Conservation (phyloP, 2,888 invertebrate genomes). For the Cephalotes varians region DNA sequence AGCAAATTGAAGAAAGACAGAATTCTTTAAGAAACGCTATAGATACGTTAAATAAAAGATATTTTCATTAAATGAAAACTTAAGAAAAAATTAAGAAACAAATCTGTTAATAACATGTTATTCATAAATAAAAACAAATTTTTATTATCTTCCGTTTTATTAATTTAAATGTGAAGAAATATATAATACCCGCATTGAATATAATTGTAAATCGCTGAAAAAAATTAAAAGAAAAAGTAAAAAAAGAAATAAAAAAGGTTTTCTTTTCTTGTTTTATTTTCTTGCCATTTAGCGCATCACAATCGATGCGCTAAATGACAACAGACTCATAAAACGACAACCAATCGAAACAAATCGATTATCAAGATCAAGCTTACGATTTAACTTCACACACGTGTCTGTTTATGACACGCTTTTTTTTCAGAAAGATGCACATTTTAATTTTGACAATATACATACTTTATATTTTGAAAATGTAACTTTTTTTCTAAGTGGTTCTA, state of each 20-base stretch:
- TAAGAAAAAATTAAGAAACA: neutral
- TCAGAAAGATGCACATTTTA: neutral
- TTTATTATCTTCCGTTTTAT: neutral
- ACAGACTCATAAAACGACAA: neutral
- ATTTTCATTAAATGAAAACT: neutral
- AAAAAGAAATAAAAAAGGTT: neutral
- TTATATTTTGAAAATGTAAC: neutral
- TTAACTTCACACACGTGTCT: neutral
- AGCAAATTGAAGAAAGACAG: neutral
- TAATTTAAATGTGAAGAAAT: neutral
- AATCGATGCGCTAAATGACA: too few species aligned
- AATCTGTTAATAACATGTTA: neutral
- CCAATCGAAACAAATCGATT: neutral
- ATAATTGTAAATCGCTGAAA: neutral
- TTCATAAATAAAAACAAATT: neutral
- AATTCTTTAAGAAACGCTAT: neutral
- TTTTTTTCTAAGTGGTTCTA: neutral
- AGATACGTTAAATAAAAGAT: neutral
- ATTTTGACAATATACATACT: slow-evolving; percentile 14
- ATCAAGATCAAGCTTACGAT: neutral
- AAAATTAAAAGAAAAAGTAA: too few species aligned
- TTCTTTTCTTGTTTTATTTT: neutral
- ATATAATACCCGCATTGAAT: neutral
- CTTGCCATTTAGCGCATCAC: neutral
- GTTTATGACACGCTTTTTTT: slow-evolving; percentile 8